Conservation (phyloP, 2,113 vertebrate species). For the Cairina moschata region DNA sequence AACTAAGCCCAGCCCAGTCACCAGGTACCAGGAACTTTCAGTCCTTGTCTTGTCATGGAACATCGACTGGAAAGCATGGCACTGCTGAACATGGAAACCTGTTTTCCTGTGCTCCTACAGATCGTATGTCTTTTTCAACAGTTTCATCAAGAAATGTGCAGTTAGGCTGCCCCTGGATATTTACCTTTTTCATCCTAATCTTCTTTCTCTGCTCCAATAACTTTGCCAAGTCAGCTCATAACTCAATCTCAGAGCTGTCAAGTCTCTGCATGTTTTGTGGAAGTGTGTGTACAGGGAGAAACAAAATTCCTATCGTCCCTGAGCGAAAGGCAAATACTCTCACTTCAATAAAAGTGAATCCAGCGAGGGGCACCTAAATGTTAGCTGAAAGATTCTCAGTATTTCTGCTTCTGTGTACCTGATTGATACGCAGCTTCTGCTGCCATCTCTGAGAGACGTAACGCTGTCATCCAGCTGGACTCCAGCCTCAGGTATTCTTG, state of each 20-base stretch:
- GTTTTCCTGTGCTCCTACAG: background rate
- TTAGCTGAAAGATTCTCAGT: background rate
- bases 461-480: slow-evolving; percentile 79
- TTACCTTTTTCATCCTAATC: background rate
- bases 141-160: background rate
- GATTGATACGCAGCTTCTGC: slow-evolving; percentile 83
- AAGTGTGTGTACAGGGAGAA: background rate
- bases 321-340: background rate
- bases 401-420: slow-evolving; percentile 55
- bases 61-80: background rate
- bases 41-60: background rate
- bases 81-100: background rate
- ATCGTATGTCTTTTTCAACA: background rate
- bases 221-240: background rate
- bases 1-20: background rate
- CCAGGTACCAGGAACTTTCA: background rate
- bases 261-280: background rate
- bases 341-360: background rate
- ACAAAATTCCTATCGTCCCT: background rate
- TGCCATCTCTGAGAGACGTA: slow-evolving; percentile 82
- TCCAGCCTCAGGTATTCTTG: slow-evolving; percentile 79
- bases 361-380: background rate
- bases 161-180: background rate
- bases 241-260: background rate
- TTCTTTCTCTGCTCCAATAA: background rate